These are phyloP conservation scores for Hyperopisus bebe DNA, from an alignment of 2,113 vertebrate species.

Conservation along the genomic window DNA sequence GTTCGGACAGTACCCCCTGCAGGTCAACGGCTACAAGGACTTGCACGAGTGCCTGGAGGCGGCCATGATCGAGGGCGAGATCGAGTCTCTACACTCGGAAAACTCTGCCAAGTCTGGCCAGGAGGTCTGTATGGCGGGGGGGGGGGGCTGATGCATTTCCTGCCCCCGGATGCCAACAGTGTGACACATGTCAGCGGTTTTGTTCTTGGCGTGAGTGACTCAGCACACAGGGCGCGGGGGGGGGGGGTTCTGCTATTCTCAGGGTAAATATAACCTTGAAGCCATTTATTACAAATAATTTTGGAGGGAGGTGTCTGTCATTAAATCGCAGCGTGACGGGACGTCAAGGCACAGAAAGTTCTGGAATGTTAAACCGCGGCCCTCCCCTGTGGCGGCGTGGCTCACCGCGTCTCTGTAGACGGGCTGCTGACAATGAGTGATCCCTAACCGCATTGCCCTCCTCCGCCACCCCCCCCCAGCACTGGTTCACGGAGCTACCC, in stretches of 20 bases:
- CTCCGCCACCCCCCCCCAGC: constrained; percentile 19
- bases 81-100: constrained; percentile 91
- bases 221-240: neutral
- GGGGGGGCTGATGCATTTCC: neutral
- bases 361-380: neutral
- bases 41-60: constrained; percentile 97
- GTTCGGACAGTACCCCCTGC: constrained; percentile 97
- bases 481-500: constrained; percentile 52
- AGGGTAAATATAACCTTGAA: neutral
- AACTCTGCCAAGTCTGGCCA: constrained; percentile 85
- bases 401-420: neutral
- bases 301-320: neutral
- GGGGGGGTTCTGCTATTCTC: neutral
- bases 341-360: neutral
- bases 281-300: neutral
- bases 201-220: neutral
- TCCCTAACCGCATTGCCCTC: neutral
- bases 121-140: constrained; percentile 49
- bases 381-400: neutral
- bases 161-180: neutral
- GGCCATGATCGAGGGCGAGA: constrained; percentile 96
- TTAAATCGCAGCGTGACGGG: neutral
- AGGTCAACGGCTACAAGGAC: constrained; percentile 97
- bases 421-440: neutral
- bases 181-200: neutral